phyloP scores from a whole-genome alignment of 2,888 invertebrate species.

The Platypus cylindrus region DNA sequence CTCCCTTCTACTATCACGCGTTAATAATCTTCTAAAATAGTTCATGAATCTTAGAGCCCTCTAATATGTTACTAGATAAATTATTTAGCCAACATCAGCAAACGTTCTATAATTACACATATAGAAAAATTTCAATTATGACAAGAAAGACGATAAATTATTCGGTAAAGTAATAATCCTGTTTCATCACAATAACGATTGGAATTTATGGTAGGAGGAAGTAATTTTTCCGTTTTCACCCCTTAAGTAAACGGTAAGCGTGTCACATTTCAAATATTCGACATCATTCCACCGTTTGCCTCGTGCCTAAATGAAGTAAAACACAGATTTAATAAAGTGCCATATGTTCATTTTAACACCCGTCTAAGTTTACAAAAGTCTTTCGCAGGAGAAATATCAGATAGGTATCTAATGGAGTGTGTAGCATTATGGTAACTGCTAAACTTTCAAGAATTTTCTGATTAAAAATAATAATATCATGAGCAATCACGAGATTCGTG shows the following conservation, averaged over 20 bases:
- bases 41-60: too few relatives aligned
- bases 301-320: conserved; percentile 29
- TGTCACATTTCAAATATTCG: conserved; percentile 29
- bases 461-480: conserved; percentile 26
- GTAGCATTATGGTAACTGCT: conserved; percentile 16
- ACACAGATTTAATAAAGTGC: conserved; percentile 27
- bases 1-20: too few relatives aligned
- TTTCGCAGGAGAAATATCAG: too few relatives aligned
- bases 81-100: too few relatives aligned
- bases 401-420: conserved; percentile 18
- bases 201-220: conserved; percentile 14
- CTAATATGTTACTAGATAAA: too few relatives aligned
- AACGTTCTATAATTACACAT: too few relatives aligned
- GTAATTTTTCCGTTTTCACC: conserved; percentile 17
- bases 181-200: conserved; percentile 10
- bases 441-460: conserved; percentile 22
- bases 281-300: conserved; percentile 27
- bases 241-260: conserved; percentile 15
- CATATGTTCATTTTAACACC: conserved; percentile 22
- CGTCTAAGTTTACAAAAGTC: conserved; percentile 19
- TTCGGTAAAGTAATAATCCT: conserved; percentile 12
- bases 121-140: too few relatives aligned
- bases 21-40: too few relatives aligned
- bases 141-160: too few relatives aligned
- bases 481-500: conserved; percentile 24